phyloP scores from a whole-genome alignment of 2,888 invertebrate genomes.

The Ptilodon capucinus region DNA sequence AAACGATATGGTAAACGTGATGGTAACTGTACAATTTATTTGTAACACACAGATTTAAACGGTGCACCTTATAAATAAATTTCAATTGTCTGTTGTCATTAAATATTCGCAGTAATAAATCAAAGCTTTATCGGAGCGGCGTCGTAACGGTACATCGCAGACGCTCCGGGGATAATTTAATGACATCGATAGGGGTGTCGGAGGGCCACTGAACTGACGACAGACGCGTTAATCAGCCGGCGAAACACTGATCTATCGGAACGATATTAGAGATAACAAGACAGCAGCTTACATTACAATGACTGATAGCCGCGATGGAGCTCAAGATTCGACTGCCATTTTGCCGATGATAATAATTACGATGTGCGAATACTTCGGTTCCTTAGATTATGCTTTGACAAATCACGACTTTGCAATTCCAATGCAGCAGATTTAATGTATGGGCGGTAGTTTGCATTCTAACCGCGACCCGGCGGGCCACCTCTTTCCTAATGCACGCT shows the following conservation, averaged over 20 bases:
- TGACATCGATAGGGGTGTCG: conserved; percentile 64
- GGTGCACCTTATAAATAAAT: conserved; percentile 74
- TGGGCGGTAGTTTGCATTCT: conserved; percentile 83
- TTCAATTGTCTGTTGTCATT: conserved; percentile 79
- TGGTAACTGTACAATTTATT: conserved; percentile 72
- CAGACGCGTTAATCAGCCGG: conserved; percentile 31
- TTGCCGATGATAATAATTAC: conserved; percentile 80
- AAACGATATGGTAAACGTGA: conserved; percentile 66
- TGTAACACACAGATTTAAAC: conserved; percentile 67
- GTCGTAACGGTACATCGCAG: conserved; percentile 68
- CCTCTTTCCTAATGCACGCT: conserved; percentile 83
- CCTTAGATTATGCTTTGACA: conserved; percentile 82
- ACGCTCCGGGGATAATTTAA: conserved; percentile 67
- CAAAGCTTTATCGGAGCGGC: conserved; percentile 72
- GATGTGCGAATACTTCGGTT: conserved; percentile 82
- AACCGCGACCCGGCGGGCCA: conserved; percentile 79
- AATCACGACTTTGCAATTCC: conserved; percentile 83
- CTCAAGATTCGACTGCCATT: conserved; percentile 75
- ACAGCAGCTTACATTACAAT: background rate
- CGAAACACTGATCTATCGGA: conserved; percentile 13
- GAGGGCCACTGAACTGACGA: conserved; percentile 32
- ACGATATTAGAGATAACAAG: background rate
- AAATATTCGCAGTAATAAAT: conserved; percentile 77
- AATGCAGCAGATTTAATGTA: conserved; percentile 82
- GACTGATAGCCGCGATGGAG: conserved; percentile 14